Base-by-base conservation (phyloP, 2,888 invertebrate genomes). In the Drosophila parthenogenetica region DNA sequence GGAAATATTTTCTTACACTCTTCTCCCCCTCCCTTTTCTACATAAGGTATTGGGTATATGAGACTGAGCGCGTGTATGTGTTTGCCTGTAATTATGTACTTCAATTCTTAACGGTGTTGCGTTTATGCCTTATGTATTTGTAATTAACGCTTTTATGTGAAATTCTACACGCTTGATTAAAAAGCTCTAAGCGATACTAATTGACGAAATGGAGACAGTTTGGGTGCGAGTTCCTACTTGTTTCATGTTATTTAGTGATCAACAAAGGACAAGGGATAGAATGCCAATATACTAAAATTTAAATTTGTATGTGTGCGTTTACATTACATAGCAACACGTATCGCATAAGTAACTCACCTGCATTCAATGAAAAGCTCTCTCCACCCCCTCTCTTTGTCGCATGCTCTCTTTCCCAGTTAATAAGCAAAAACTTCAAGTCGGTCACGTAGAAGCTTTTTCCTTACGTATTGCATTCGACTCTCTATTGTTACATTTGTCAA, bases 391-490 rank as follows among this genome's bases (percentile, higher is more conserved):
- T 46, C 10, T 19, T 25, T 11, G 16, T 48, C 35, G 22, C 35
- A 29, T 16, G 35, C 55, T 16, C 55, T 19, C 17, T 25, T 19
- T 22, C 35, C 16, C 45, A 48, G 61, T 57, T 53, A 49, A 57
- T 66, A 50, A 39, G 60, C 51, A 58, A 72, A 69, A 72, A 67
- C 65, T 73, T 55, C 65, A 76, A 85, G 67, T 81, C 66, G 75
- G 88, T 77, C 82, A 85, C 88, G 88, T 85, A 79, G 59, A 68
- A 82, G 65, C 70, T 69, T 77, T 78, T 79, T 65, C 65, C 69
- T 78, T 62, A 45, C 53, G 39, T 65, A 61, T 67, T 62, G 55
- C 73, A 69, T 66, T 63, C 40, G 49, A 19, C 29, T 29, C 48
- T 46, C 55, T 63, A 57, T 60, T 63, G 77, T 68, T 63, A 60